Evolutionary conservation across 1,140 invertebrate species (phyloP).

Genomic region (Sycophila sp.): DNA sequence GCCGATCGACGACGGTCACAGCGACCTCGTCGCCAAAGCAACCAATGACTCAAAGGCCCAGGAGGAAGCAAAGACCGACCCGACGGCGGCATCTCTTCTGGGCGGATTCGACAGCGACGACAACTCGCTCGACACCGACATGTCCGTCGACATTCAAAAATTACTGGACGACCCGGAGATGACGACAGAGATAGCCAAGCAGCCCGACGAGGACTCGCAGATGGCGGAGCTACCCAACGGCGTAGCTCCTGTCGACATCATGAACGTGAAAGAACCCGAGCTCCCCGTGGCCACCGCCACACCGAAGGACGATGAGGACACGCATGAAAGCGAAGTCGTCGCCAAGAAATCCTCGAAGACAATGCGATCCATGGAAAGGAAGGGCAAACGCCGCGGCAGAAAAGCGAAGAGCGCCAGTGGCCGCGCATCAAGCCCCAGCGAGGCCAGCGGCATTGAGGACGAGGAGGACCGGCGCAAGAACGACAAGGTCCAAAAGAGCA

Average conservation of each 20-base stretch:
- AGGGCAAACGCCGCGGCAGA: conserved; percentile 27
- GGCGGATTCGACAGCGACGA: conserved; percentile 54
- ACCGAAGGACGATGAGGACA: neutral
- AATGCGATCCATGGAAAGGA: neutral
- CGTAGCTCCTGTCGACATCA: neutral
- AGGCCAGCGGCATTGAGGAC: conserved; percentile 48
- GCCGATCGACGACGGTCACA: neutral
- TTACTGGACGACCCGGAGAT: conserved; percentile 50
- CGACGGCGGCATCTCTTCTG: neutral
- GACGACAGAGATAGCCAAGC: conserved; percentile 40
- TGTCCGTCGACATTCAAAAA: conserved; percentile 51
- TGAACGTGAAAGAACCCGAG: conserved; percentile 23
- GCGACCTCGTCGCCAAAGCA: neutral
- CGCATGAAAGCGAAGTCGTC: neutral
- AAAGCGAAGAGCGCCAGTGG: conserved; percentile 37
- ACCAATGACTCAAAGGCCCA: neutral
- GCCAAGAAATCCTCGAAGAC: neutral
- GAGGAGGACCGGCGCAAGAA: conserved; percentile 41
- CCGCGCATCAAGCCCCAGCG: conserved; percentile 42
- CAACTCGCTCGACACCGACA: conserved; percentile 46
- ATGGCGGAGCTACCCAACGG: neutral
- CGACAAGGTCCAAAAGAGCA: conserved; percentile 44
- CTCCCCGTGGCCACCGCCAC: neutral
- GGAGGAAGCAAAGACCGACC: neutral
- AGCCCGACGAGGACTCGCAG: conserved; percentile 8